Conservation (phyloP, 2,797 vertebrate species). For the Mus caroli region DNA sequence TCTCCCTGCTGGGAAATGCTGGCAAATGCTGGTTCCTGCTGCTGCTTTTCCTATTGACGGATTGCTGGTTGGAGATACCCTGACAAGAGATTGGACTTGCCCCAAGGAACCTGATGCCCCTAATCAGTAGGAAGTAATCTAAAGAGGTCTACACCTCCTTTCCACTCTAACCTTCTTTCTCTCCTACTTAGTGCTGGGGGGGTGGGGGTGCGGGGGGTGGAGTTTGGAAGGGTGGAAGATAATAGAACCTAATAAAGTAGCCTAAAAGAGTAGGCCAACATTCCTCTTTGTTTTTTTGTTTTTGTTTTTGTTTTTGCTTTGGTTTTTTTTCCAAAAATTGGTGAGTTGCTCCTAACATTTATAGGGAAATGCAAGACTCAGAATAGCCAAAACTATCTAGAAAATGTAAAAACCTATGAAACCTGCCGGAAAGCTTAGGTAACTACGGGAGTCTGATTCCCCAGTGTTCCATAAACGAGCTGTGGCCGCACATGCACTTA, state of each 20-base stretch:
- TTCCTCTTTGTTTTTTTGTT: neutral
- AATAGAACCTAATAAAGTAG: neutral
- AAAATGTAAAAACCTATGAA: neutral
- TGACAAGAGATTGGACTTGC: neutral
- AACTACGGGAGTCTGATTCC: neutral
- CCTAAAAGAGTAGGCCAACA: too few species aligned
- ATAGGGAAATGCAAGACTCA: conserved; percentile 8
- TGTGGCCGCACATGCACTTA: too few species aligned
- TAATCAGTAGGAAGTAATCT: neutral
- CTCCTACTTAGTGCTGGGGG: too few species aligned
- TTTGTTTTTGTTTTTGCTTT: too few species aligned
- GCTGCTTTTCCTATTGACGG: neutral
- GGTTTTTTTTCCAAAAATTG: neutral
- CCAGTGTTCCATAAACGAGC: neutral
- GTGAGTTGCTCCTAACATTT: neutral
- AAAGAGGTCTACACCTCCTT: neutral
- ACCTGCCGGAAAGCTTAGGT: neutral
- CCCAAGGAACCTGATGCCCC: neutral
- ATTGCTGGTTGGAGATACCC: neutral
- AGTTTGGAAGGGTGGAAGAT: neutral
- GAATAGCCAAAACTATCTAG: neutral
- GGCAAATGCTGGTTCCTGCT: neutral
- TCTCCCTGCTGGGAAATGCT: too few species aligned
- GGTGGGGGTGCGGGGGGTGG: too few species aligned
- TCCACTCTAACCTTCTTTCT: too few species aligned